Evolutionary conservation across 2,797 vertebrate genomes (phyloP), one percentile per base, ranked within the genome.

Genomic region (Protonibea diacanthus): DNA sequence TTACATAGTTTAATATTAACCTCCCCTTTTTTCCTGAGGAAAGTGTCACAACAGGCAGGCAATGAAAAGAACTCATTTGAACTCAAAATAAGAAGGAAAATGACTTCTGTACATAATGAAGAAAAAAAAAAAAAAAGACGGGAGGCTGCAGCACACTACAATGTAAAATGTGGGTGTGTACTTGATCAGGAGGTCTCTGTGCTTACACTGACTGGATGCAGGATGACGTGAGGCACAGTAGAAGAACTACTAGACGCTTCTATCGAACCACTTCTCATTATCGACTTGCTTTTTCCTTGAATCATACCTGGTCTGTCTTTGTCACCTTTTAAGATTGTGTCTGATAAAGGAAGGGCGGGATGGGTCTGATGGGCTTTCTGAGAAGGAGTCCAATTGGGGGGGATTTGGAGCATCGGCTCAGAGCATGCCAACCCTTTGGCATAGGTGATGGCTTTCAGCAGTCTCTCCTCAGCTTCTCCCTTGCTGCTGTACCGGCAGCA

Each of bases 381-480:
- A 86, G 82, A 61, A 88, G 69, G 74, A 91, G 90, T 91, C 89
- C 65, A 33, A 82, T 72, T 42, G 74, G 83, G 48, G n/a, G n/a
- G 80, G 55, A 75, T 77, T 14, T 17, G n/a, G 83, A 56, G 78
- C 29, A 17, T 78, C 82, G 87, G 80, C 92, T 99, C 97, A 99
- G 95, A 99, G 98, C 98, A 99, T 99, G 96, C 98, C 98, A 96
- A 99, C 92, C 98, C 98, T 97, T 99, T 99, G 97, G 98, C 98
- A 88, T 99, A 99, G 79, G 97, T 99, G 96, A 99, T 98, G 96
- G 98, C 98, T 97, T 99, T 99, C 95, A 99, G 96, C 95, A 99
- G 97, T 95, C 98, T 96, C 93, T 99, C 89, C 94, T 96, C 94
- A 99, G 97, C 95, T 99, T 99, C 88, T 99, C n/a, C 98, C 95